Conservation (phyloP, 2,113 vertebrate species). For the Electrona antarctica region DNA sequence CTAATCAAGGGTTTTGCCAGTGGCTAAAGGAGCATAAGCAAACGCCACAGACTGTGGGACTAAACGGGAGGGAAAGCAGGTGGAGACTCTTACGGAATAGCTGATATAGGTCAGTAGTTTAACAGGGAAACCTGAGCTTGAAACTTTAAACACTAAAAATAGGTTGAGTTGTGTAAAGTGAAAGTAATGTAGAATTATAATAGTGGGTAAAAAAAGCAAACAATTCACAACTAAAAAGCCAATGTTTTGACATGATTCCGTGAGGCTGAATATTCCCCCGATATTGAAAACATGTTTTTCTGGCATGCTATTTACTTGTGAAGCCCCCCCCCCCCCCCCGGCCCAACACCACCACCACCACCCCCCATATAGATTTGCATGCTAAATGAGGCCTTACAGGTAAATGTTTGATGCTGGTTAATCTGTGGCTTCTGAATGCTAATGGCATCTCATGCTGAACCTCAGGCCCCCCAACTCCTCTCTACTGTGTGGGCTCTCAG, state of each 20-base stretch:
- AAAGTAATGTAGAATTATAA: too few species aligned
- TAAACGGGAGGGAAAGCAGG: not conserved
- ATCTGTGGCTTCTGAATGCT: conserved; percentile 7
- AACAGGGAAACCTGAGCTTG: too few species aligned
- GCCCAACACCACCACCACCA: not conserved
- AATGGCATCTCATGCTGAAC: conserved; percentile 9
- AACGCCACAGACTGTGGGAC: conserved; percentile 9
- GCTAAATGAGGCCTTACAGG: conserved; percentile 14
- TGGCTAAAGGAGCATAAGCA: conserved; percentile 49
- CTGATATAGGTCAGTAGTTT: not conserved
- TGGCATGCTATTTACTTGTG: too few species aligned
- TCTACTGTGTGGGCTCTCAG: conserved; percentile 23
- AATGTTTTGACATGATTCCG: not conserved
- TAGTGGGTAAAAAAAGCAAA: too few species aligned
- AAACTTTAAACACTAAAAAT: too few species aligned
- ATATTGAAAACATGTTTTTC: not conserved
- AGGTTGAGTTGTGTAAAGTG: too few species aligned
- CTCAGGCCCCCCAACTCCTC: conserved; percentile 22
- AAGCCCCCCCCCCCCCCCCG: too few species aligned
- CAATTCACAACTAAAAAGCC: not conserved
- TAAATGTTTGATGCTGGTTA: conserved; percentile 17
- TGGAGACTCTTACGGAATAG: conserved; percentile 6
- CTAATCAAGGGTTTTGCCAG: conserved; percentile 52
- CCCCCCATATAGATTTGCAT: conserved; percentile 5
- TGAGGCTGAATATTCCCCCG: too few species aligned